Conservation (phyloP, 1,140 invertebrate species). For the Cherax quadricarinatus region DNA sequence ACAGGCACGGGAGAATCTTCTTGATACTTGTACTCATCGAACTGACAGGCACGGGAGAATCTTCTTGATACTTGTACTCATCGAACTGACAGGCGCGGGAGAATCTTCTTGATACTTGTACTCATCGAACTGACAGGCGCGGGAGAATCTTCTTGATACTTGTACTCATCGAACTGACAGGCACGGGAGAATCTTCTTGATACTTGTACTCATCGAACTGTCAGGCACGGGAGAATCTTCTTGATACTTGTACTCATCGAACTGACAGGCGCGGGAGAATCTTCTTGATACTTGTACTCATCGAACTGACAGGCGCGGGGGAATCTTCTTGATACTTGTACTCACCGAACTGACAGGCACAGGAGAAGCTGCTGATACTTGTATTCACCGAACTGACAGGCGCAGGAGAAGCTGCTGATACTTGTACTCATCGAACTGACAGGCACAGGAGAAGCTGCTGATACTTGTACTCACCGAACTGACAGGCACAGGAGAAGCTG, state of each 20-base stretch:
- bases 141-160: constrained; percentile 75
- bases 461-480: too few relatives aligned
- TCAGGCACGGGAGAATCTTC: constrained; percentile 89
- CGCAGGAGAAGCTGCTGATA: constrained; percentile 85
- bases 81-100: constrained; percentile 90
- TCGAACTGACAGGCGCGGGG: constrained; percentile 82
- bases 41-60: too few relatives aligned
- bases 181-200: background rate
- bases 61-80: constrained; percentile 84
- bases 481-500: too few relatives aligned
- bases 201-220: constrained; percentile 90
- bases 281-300: constrained; percentile 84
- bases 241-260: too few relatives aligned
- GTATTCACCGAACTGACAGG: constrained; percentile 89
- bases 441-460: too few relatives aligned
- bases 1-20: constrained; percentile 91
- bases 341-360: constrained; percentile 90
- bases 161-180: constrained; percentile 84
- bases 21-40: too few relatives aligned
- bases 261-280: too few relatives aligned
- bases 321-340: constrained; percentile 80
- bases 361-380: constrained; percentile 88
- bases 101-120: constrained; percentile 80
- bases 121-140: too few relatives aligned
- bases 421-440: too few relatives aligned